These are phyloP conservation scores for Taurulus bubalis DNA, from an alignment of 2,113 vertebrate species.

Conservation along the genomic window DNA sequence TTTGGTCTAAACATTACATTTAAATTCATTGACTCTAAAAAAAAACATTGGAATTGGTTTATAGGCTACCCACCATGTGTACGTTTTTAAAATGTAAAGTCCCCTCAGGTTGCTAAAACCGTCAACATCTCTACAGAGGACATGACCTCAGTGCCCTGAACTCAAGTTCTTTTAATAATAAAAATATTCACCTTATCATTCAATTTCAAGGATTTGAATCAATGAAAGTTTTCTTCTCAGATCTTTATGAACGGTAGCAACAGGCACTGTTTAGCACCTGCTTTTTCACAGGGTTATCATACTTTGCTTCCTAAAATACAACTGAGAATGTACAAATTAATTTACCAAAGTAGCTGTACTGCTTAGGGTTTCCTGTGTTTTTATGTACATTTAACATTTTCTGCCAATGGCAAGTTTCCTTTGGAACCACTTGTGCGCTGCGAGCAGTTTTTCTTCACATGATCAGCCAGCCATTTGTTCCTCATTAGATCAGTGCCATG, in stretches of 20 bases:
- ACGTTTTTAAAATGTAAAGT: not conserved
- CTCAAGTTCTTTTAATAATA: not conserved
- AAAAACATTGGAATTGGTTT: not conserved
- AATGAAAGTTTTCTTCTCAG: not conserved
- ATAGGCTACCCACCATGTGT: not conserved
- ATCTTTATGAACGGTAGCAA: not conserved
- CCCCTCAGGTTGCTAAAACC: not conserved
- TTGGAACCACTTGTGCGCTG: constrained; percentile 26
- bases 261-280: not conserved
- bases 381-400: constrained; percentile 25
- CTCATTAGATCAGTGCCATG: constrained; percentile 63
- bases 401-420: constrained; percentile 23
- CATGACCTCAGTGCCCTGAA: not conserved
- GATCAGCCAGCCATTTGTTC: constrained; percentile 61
- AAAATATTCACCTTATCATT: not conserved
- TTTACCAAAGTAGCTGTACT: constrained; percentile 3
- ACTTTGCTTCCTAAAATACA: not conserved
- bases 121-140: not conserved
- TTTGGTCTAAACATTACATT: not conserved
- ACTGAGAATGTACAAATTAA: not conserved
- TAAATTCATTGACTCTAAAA: not conserved
- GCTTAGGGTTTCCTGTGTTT: not conserved
- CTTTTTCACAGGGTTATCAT: not conserved
- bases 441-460: constrained; percentile 49
- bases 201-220: not conserved